These are phyloP conservation scores for Botia kubotai DNA, from an alignment of 2,797 vertebrate species.

Conservation along the genomic window DNA sequence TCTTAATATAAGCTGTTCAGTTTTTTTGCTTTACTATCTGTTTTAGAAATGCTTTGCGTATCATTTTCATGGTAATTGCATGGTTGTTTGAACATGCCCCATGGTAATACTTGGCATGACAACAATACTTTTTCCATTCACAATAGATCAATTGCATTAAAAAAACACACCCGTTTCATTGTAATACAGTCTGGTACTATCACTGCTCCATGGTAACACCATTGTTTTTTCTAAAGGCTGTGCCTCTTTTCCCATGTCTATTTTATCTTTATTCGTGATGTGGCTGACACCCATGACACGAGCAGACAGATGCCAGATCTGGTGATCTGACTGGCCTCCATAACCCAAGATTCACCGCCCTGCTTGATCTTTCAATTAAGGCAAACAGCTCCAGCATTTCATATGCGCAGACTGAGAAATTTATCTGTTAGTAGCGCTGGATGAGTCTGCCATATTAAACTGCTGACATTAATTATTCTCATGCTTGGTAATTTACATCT, in stretches of 20 bases:
- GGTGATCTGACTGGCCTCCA: conserved; percentile 17
- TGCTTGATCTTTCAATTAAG: conserved; percentile 52
- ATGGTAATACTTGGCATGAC: neutral
- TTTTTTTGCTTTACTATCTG: too few species aligned
- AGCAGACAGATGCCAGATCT: conserved; percentile 3
- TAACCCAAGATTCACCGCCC: conserved; percentile 32
- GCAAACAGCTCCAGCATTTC: conserved; percentile 46
- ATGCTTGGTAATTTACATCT: conserved; percentile 46
- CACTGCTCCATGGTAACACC: neutral
- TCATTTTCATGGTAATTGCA: neutral
- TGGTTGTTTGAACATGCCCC: neutral
- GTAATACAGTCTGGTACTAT: neutral
- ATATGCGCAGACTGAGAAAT: conserved; percentile 39
- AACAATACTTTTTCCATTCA: neutral
- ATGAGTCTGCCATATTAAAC: conserved; percentile 47
- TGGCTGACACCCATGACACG: neutral
- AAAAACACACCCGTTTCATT: neutral
- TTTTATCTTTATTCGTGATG: conserved; percentile 7
- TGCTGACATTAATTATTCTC: conserved; percentile 47
- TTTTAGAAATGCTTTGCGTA: too few species aligned
- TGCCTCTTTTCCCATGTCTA: neutral
- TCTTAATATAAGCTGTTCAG: too few species aligned
- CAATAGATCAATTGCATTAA: neutral
- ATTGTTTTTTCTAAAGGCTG: neutral
- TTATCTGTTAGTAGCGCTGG: conserved; percentile 40